Evolutionary conservation across 2,797 vertebrate species (phyloP).

Genomic region (Hippoglossus hippoglossus): DNA sequence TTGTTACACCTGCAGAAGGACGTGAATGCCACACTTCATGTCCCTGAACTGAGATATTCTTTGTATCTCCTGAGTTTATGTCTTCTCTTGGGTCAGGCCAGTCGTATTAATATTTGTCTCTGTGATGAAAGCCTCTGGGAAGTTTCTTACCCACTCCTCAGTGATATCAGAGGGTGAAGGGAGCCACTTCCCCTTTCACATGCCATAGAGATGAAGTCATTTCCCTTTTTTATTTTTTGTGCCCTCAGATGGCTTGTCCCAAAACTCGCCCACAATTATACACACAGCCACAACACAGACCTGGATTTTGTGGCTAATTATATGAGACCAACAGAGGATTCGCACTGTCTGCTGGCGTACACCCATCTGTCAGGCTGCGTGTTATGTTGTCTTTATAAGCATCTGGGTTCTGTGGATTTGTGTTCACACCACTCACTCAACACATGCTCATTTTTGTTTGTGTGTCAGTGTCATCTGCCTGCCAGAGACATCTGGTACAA

Average conservation of each 20-base stretch:
- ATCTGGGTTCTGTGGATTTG: slow-evolving; percentile 34
- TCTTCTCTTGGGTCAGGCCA: slow-evolving; percentile 14
- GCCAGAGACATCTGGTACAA: slow-evolving; percentile 74
- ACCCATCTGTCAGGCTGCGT: not conserved
- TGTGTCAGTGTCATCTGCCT: slow-evolving; percentile 66
- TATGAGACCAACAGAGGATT: slow-evolving; percentile 16
- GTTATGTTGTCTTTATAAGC: slow-evolving; percentile 3
- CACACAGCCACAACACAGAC: not conserved
- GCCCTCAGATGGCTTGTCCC: slow-evolving; percentile 44
- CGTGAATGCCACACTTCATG: slow-evolving; percentile 14
- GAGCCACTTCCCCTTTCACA: slow-evolving; percentile 67
- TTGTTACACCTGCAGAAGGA: slow-evolving; percentile 13
- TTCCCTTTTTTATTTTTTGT: slow-evolving; percentile 64
- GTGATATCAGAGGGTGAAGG: slow-evolving; percentile 40
- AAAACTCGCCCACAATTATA: slow-evolving; percentile 12
- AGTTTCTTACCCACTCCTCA: slow-evolving; percentile 5
- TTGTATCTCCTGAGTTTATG: not conserved
- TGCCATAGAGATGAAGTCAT: slow-evolving; percentile 73
- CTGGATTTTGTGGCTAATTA: not conserved
- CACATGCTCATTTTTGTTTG: slow-evolving; percentile 69
- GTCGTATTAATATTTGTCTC: not conserved
- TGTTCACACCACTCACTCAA: slow-evolving; percentile 61
- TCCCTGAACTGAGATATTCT: not conserved
- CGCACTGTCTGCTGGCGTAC: not conserved
- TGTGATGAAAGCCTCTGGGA: slow-evolving; percentile 4